Conservation (phyloP, 2,797 vertebrate species). For the Eidolon dupreanum region DNA sequence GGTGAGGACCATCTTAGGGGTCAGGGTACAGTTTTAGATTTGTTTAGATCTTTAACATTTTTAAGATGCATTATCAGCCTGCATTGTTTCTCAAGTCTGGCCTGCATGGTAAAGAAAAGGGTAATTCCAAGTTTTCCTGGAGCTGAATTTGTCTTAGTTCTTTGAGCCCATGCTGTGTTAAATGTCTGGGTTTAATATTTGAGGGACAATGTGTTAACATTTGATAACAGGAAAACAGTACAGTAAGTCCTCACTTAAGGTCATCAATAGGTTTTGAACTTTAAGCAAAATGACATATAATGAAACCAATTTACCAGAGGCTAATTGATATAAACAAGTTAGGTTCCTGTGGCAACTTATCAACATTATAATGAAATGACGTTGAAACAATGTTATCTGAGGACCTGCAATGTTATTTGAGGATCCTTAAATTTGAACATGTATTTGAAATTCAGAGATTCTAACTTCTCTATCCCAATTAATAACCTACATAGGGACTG, state of each 20-base stretch:
- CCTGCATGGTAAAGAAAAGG: not conserved
- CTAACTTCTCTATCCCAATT: not conserved
- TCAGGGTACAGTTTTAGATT: not conserved
- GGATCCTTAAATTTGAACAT: not conserved
- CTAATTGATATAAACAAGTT: not conserved
- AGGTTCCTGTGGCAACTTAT: not conserved
- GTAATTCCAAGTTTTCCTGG: not conserved
- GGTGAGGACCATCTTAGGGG: not conserved
- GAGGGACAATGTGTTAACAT: not conserved
- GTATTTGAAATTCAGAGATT: not conserved
- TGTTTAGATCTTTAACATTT: not conserved
- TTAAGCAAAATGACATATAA: not conserved
- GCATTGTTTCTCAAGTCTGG: not conserved
- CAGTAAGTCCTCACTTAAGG: no score
- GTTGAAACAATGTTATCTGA: not conserved
- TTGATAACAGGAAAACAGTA: not conserved
- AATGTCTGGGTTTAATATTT: not conserved
- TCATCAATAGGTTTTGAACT: no score
- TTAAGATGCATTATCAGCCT: not conserved
- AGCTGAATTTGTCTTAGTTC: not conserved
- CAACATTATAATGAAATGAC: not conserved
- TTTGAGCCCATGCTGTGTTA: not conserved
- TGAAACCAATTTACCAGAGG: not conserved
- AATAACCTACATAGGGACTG: not conserved
- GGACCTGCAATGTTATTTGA: not conserved